These are phyloP conservation scores for Hystrix cristata DNA, from an alignment of 2,113 vertebrate species.

Conservation along the genomic window DNA sequence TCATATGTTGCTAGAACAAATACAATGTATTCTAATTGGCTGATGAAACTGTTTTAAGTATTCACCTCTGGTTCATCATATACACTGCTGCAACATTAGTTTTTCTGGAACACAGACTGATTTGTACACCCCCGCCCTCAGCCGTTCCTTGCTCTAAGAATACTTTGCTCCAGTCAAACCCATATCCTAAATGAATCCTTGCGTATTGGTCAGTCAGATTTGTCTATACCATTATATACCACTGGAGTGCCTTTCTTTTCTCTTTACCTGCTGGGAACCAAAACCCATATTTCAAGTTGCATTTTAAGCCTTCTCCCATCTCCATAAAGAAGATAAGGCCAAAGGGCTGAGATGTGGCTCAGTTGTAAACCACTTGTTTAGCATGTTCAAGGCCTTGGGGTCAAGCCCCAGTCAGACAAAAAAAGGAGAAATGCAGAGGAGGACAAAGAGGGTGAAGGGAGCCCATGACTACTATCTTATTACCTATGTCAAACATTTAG, in stretches of 20 bases:
- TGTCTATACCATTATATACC: neutral
- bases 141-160: slow-evolving; percentile 7
- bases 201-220: neutral
- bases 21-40: neutral
- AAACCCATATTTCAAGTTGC: neutral
- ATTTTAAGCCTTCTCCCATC: neutral
- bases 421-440: neutral
- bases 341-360: neutral
- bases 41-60: neutral
- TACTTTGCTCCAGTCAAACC: neutral
- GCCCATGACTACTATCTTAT: neutral
- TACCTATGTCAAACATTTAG: neutral
- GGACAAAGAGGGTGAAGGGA: neutral
- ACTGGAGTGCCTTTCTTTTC: neutral
- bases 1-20: slow-evolving; percentile 1
- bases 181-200: neutral
- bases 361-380: neutral
- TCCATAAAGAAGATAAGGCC: neutral
- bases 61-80: neutral
- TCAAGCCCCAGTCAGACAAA: neutral
- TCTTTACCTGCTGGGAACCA: neutral
- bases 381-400: neutral
- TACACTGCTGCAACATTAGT: neutral
- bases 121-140: neutral
- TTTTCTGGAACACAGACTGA: neutral